Percentiles rank a stretch among this genome's conserved stretches.
Evolutionary conservation across 2,113 vertebrate genomes (phyloP).

Genomic region (Antechinus stuartii): DNA sequence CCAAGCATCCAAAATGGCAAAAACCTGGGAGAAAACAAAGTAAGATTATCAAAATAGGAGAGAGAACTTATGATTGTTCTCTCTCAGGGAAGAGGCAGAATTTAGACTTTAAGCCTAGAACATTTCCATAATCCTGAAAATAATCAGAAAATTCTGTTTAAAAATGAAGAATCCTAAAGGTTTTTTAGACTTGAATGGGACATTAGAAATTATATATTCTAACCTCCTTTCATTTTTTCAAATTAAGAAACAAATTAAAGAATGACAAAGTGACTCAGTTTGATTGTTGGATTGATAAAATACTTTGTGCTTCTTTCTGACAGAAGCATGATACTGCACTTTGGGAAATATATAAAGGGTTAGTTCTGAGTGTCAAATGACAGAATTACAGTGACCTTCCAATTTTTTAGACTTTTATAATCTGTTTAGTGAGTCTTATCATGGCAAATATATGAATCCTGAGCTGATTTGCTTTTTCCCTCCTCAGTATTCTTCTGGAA

Average conservation of each 20-base stretch:
- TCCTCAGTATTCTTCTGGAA: background rate
- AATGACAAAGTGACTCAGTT: background rate
- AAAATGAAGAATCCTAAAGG: background rate
- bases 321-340: background rate
- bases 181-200: background rate
- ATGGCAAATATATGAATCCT: conserved; percentile 26
- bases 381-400: background rate
- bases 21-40: conserved; percentile 14
- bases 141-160: background rate
- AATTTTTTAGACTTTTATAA: conserved; percentile 3
- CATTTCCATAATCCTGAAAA: background rate
- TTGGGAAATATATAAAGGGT: background rate
- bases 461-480: conserved; percentile 29
- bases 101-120: background rate
- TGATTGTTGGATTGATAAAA: background rate
- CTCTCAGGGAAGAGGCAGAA: conserved; percentile 22
- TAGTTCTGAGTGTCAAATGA: background rate
- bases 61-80: conserved; percentile 19
- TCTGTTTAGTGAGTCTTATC: background rate
- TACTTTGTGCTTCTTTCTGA: background rate
- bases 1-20: conserved; percentile 47
- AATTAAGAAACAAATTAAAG: background rate
- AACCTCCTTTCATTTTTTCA: background rate
- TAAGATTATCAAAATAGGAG: conserved; percentile 8
- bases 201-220: background rate